Evolutionary conservation across 2,888 invertebrate genomes (phyloP).

Genomic region (Thymelicus sylvestris): DNA sequence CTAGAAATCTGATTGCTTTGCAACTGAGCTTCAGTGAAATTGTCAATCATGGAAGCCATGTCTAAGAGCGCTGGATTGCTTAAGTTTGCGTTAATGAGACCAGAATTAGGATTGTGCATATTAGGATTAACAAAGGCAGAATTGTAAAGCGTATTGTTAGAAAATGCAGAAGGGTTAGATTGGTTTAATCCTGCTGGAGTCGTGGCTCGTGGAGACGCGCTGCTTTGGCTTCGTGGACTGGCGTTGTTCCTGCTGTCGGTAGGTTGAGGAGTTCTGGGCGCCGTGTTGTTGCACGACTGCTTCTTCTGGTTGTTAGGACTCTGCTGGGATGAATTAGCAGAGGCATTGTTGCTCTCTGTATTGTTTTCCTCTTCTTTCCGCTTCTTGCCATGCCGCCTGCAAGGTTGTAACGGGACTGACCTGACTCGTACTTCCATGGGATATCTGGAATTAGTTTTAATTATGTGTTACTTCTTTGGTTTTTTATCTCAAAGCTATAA

Average conservation of each 20-base stretch:
- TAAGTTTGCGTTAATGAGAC: constrained; percentile 77
- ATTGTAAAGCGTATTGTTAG: constrained; percentile 72
- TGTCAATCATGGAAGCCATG: constrained; percentile 91
- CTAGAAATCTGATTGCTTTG: constrained; percentile 95
- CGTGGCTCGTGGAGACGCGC: constrained; percentile 82
- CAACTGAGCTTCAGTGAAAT: constrained; percentile 90
- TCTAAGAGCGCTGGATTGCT: constrained; percentile 86
- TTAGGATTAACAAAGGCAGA: constrained; percentile 79
- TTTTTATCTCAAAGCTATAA: background rate
- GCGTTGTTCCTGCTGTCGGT: constrained; percentile 69
- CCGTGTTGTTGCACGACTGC: constrained; percentile 62
- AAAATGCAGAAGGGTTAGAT: constrained; percentile 66
- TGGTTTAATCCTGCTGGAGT: constrained; percentile 71
- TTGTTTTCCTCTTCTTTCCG: constrained; percentile 89
- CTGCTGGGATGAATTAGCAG: constrained; percentile 61
- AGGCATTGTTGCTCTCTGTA: constrained; percentile 62
- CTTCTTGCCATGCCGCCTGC: constrained; percentile 91
- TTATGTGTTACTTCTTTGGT: constrained; percentile 1
- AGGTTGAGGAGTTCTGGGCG: constrained; percentile 75
- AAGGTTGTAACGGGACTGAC: constrained; percentile 93
- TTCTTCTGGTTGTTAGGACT: constrained; percentile 76
- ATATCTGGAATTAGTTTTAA: constrained; percentile 84
- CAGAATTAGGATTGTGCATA: constrained; percentile 70
- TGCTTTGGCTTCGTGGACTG: constrained; percentile 80
- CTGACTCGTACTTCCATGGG: constrained; percentile 94